Base-by-base conservation (phyloP, 2,888 invertebrate species). In the Scrobipalpa costella region DNA sequence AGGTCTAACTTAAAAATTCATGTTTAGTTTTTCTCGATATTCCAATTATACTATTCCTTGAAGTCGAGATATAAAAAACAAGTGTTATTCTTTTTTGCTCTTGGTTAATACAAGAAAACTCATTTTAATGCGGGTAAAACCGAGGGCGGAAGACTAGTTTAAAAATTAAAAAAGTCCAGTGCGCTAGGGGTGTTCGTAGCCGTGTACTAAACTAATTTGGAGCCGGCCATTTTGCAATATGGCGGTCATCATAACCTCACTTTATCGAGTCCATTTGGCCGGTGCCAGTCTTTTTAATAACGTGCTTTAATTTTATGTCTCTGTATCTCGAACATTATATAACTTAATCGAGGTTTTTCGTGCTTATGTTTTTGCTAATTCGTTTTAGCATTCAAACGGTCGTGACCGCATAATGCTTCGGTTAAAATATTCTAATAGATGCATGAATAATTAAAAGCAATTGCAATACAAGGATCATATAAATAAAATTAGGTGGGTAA, bases 291-390 rank as follows among this genome's bases (percentile, higher is more conserved):
- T 87, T 88, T 89, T 88, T 88, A 86, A 88, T 86, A 86, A 78
- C 84, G 79, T 86, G 77, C 83, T 89, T 90, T 83, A 87, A 84
- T 87, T 87, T 89, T 84, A 89, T 85, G 84, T 82, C 82, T 82
- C 78, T 80, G 82, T 86, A 86, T 86, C 83, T 83, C 78, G 70
- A 72, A 75, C 77, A 80, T 85, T 85, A 83, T 77, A 75, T 77
- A 72, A 74, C 80, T 80, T 84, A 85, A 86, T 85, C 84, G 81
- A 77, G 77, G 77, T 81, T 82, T 86, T 83, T 81, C 73, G 69
- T 74, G 73, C 74, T 76, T 71, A 79, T 80, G 74, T 76, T 74
- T 77, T 77, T 75, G 74, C 69, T 76, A 72, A 73, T 72, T 72
- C 69, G 67, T 68, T 70, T 78, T 73, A 73, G 66, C 64, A 64